Evolutionary conservation across 2,113 vertebrate genomes (phyloP).

Genomic region (Amazona guildingii): DNA sequence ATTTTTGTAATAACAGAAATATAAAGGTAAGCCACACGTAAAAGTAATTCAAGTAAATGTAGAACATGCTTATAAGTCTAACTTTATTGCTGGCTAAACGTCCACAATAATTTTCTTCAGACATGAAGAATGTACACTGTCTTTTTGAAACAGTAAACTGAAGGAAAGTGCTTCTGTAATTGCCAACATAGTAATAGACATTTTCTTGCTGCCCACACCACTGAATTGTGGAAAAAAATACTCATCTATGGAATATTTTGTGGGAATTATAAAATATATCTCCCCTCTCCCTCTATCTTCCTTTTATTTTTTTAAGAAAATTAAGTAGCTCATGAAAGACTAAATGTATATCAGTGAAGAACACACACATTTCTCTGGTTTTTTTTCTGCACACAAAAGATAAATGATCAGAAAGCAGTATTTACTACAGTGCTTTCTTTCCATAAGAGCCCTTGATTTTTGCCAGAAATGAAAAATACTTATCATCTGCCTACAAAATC

Average conservation of each 20-base stretch:
- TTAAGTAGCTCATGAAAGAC: neutral
- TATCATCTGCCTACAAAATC: neutral
- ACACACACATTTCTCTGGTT: neutral
- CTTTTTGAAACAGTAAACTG: conserved; percentile 10
- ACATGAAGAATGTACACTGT: conserved; percentile 8
- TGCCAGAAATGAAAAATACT: conserved; percentile 33
- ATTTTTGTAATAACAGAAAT: too few relatives aligned
- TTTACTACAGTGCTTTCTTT: neutral
- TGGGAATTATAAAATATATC: neutral
- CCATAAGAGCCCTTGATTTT: conserved; percentile 27
- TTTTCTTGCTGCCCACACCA: conserved; percentile 3
- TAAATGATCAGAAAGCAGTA: neutral
- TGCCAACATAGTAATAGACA: neutral
- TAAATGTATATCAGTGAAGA: conserved; percentile 9
- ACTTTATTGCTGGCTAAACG: conserved; percentile 24
- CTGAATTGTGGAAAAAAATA: neutral
- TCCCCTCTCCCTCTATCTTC: neutral
- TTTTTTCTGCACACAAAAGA: neutral
- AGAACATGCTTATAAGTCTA: conserved; percentile 1
- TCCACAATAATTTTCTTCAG: conserved; percentile 49
- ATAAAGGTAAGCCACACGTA: neutral
- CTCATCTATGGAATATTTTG: neutral
- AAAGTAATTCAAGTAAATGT: conserved; percentile 42
- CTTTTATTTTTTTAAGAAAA: neutral
- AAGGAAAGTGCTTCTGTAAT: conserved; percentile 11